phyloP scores from a whole-genome alignment of 2,888 invertebrate genomes.

The Cryptosula pallasiana region DNA sequence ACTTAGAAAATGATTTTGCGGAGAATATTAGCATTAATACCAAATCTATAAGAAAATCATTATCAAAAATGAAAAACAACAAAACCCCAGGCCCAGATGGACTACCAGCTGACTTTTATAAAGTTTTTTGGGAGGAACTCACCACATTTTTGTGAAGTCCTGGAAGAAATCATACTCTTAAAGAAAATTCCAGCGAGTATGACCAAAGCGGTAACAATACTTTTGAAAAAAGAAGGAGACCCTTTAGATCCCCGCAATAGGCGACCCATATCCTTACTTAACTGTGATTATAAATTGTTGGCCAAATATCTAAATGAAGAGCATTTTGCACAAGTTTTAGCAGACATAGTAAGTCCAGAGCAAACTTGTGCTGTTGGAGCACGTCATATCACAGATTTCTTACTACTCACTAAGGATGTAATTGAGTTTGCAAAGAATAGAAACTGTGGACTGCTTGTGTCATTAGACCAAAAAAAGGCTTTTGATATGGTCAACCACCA shows the following conservation, averaged over 20 bases:
- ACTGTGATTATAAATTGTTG: neutral
- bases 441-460: neutral
- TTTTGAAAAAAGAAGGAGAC: neutral
- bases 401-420: neutral
- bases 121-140: neutral
- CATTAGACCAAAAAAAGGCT: neutral
- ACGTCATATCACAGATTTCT: neutral
- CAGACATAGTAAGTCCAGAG: neutral
- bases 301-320: neutral
- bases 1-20: too few relatives aligned
- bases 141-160: neutral
- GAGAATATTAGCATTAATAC: neutral
- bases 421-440: neutral
- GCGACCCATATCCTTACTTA: neutral
- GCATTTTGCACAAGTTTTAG: neutral
- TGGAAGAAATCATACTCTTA: neutral
- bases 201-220: neutral
- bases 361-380: neutral
- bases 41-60: neutral
- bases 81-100: slow-evolving; percentile 18
- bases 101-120: neutral
- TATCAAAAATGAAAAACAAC: neutral
- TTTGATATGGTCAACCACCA: slow-evolving; percentile 9
- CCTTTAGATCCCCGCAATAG: neutral
- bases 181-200: neutral